A percentile compares a stretch with the other conserved stretches of the same genome.
These are phyloP conservation scores for Coenonympha arcania DNA, from an alignment of 2,888 invertebrate species.

Conservation along the genomic window DNA sequence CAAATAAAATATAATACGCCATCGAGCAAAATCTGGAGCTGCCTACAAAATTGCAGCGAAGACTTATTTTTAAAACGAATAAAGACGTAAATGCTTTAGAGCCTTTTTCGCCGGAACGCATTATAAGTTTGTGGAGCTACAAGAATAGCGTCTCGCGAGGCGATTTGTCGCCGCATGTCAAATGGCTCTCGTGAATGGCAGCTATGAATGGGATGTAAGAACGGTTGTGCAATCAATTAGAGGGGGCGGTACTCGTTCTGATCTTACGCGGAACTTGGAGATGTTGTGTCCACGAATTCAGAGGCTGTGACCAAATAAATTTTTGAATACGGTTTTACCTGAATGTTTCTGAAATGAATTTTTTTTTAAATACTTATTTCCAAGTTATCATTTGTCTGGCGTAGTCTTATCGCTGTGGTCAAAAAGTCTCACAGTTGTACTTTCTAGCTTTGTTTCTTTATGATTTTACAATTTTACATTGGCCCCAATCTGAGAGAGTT, in stretches of 20 bases:
- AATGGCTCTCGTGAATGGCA: conserved; percentile 46
- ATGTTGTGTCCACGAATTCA: conserved; percentile 36
- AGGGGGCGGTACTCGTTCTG: conserved; percentile 47
- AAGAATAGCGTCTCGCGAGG: conserved; percentile 33
- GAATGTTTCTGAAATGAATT: too few relatives aligned
- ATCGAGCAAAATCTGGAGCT: background rate
- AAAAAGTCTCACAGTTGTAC: too few relatives aligned
- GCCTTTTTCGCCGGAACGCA: background rate
- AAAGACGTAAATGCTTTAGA: conserved; percentile 9
- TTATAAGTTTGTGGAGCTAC: conserved; percentile 4
- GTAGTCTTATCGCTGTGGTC: too few relatives aligned
- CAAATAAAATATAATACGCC: conserved; percentile 10
- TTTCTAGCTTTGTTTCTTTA: too few relatives aligned
- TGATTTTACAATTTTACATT: too few relatives aligned
- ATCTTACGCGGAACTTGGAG: conserved; percentile 35
- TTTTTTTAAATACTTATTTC: too few relatives aligned
- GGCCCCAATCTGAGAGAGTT: too few relatives aligned
- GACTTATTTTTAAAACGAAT: conserved; percentile 2
- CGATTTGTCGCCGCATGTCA: conserved; percentile 68
- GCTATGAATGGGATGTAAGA: conserved; percentile 37
- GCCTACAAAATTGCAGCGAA: background rate
- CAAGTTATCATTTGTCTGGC: too few relatives aligned
- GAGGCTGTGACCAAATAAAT: background rate
- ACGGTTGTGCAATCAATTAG: conserved; percentile 69
- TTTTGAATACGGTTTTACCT: too few relatives aligned